Conservation (phyloP, 2,888 invertebrate species). For the Bhutanitis thaidina region DNA sequence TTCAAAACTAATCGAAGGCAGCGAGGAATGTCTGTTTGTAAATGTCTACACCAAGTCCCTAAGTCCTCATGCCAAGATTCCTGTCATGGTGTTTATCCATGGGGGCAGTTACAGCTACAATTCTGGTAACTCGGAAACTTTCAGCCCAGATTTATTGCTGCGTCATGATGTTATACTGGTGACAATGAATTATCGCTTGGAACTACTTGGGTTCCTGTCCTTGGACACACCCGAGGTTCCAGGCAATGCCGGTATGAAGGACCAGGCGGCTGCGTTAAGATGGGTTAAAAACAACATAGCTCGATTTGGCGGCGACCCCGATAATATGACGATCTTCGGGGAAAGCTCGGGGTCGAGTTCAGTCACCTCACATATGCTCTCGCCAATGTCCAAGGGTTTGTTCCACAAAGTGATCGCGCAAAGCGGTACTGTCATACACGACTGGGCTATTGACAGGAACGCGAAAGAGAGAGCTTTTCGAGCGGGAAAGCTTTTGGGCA, state of each 20-base stretch:
- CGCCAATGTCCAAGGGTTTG: constrained; percentile 56
- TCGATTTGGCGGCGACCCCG: constrained; percentile 51
- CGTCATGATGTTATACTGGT: constrained; percentile 60
- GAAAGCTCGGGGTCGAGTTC: constrained; percentile 61
- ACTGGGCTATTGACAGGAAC: constrained; percentile 42
- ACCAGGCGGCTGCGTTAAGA: constrained; percentile 50
- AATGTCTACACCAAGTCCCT: constrained; percentile 52
- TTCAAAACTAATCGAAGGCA: constrained; percentile 38
- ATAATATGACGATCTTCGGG: constrained; percentile 60
- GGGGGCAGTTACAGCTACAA: constrained; percentile 60
- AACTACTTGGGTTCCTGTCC: constrained; percentile 41
- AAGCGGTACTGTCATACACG: constrained; percentile 50
- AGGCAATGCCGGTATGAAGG: constrained; percentile 61
- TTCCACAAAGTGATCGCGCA: constrained; percentile 61
- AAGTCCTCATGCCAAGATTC: constrained; percentile 33
- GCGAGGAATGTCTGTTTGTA: constrained; percentile 54
- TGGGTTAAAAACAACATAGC: constrained; percentile 54
- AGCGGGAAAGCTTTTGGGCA: constrained; percentile 45
- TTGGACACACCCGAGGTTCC: constrained; percentile 50
- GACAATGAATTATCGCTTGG: constrained; percentile 62
- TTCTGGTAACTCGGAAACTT: constrained; percentile 46
- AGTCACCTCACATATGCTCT: constrained; percentile 57
- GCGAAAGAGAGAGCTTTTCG: constrained; percentile 45
- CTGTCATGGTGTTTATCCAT: constrained; percentile 66
- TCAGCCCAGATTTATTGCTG: constrained; percentile 57